Conservation (phyloP, 2,797 vertebrate species). For the Adelosebastes latens region DNA sequence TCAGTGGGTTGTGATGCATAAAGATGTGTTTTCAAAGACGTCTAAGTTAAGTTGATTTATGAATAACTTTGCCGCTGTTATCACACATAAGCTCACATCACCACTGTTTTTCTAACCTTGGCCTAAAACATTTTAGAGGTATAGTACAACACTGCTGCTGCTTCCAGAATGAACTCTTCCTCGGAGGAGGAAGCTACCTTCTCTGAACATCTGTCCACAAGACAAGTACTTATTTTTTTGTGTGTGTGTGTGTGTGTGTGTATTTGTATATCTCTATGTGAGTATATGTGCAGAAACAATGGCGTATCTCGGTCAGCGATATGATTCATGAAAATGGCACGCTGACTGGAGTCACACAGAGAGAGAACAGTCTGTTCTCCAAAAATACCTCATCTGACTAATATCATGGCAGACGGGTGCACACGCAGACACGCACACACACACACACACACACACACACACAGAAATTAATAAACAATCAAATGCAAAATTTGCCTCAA, state of each 20-base stretch:
- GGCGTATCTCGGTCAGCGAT: slow-evolving; percentile 74
- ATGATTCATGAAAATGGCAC: slow-evolving; percentile 81
- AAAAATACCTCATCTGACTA: slow-evolving; percentile 78
- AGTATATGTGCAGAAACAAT: slow-evolving; percentile 31
- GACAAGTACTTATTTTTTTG: not conserved
- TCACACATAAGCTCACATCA: not conserved
- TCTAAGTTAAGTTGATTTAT: not conserved
- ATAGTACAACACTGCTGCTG: not conserved
- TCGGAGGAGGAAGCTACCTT: not conserved
- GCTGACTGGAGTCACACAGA: slow-evolving; percentile 73
- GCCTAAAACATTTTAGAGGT: not conserved
- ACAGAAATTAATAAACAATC: not conserved
- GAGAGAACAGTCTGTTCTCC: slow-evolving; percentile 72
- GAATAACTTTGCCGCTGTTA: not conserved
- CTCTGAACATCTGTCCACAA: not conserved
- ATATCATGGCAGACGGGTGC: slow-evolving; percentile 62
- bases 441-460: slow-evolving; percentile 12
- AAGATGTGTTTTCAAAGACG: not conserved
- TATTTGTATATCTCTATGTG: not conserved
- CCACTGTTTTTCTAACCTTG: not conserved
- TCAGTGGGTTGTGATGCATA: not conserved
- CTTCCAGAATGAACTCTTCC: not conserved
- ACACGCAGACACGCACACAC: slow-evolving; percentile 6
- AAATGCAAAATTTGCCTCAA: not conserved
- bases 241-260: not conserved